Base-by-base conservation (phyloP, 1,140 invertebrate genomes). In the Drosophila ogumai region DNA sequence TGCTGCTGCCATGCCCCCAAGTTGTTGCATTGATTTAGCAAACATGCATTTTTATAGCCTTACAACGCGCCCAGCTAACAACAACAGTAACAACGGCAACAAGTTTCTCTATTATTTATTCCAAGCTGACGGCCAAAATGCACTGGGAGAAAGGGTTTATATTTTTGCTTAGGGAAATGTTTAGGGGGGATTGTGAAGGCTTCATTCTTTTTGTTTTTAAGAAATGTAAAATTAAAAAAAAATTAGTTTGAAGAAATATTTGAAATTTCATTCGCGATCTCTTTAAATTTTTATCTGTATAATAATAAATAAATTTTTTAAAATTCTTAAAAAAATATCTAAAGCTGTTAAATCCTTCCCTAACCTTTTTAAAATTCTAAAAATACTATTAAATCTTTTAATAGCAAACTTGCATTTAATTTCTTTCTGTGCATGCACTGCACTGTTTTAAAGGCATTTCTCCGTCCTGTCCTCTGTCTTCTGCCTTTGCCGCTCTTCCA, bases 1-100 rank as follows among this genome's bases (percentile, higher is more conserved):
- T 36, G 61, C 55, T 60, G 68, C 82, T 86, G 86, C 81, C 86
- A 80, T 90, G 87, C 87, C 86, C 81, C 79, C 87, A 82, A 90
- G 87, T 90, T 90, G 82, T 91, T 91, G 90, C 90, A 91, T 91
- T 91, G 90, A 90, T 91, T 86, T 91, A 91, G 82, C 85, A 90
- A 90, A 90, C 90, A 91, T 91, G 85, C 90, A 79, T 90, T 90
- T 90, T 90, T 90, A 90, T 90, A 90, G 85, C 85, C 85, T 87
- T 90, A 87, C 82, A 87, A 87, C 84, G 84, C 85, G 84, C 77
- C 81, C 85, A 90, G 78, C 49, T 60, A 79, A 78, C 75, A 79
- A 19, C 72, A 77, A 75, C 72, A 75, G 47, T 52, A 75, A 59
- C 74, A 77, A 68, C 75, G 56, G 64, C 73, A 88, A 88, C 84